Evolutionary conservation across 2,797 vertebrate species (phyloP).

Genomic region (Enteromius radiatus): DNA sequence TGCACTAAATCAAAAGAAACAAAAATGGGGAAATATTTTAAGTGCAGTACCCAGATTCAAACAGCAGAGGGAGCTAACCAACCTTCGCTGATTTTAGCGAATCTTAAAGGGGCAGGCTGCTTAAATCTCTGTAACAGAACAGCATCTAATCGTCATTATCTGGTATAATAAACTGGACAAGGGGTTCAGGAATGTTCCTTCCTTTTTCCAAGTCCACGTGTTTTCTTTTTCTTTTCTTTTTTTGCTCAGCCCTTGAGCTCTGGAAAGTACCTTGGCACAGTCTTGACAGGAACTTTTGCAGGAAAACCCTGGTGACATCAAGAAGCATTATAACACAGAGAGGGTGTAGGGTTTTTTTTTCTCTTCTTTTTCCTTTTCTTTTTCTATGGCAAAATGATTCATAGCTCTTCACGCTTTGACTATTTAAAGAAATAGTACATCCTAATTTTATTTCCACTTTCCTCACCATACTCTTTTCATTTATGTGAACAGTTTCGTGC

Average conservation of each 20-base stretch:
- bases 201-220: constrained; percentile 10
- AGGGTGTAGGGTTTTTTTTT: constrained; percentile 3
- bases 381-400: neutral
- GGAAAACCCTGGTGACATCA: constrained; percentile 34
- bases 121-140: constrained; percentile 13
- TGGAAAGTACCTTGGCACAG: constrained; percentile 55
- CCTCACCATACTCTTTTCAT: neutral
- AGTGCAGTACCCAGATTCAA: constrained; percentile 24
- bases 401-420: neutral
- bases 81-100: neutral
- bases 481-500: neutral
- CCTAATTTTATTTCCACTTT: neutral
- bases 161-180: constrained; percentile 32
- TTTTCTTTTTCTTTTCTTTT: constrained; percentile 28
- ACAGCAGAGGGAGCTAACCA: constrained; percentile 69
- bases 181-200: constrained; percentile 15
- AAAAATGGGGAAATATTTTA: constrained; percentile 6
- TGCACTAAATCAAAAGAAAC: constrained; percentile 18
- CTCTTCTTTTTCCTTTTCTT: neutral
- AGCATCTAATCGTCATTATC: constrained; percentile 14
- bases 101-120: constrained; percentile 24
- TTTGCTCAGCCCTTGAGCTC: constrained; percentile 28
- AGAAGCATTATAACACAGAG: constrained; percentile 35
- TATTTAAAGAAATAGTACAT: neutral
- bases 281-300: constrained; percentile 54